A percentile compares a stretch with the other conserved stretches of the same genome.
phyloP scores from a whole-genome alignment of 1,140 invertebrate species.

The Drosophila ironensis region DNA sequence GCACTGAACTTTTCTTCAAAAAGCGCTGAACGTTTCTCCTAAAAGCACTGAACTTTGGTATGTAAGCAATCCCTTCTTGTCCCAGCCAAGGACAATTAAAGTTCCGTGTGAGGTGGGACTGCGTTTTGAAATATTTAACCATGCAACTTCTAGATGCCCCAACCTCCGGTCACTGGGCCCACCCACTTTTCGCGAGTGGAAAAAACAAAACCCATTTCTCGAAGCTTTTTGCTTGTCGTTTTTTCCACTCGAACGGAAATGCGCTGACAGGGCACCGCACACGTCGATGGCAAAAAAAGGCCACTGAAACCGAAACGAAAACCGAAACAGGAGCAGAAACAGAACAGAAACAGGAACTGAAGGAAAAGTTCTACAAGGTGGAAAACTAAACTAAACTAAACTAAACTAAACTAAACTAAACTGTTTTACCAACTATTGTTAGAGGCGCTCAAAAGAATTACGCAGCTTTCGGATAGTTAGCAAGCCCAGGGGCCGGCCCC shows the following conservation, averaged over 20 bases:
- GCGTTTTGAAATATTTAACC: too few species aligned
- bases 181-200: neutral
- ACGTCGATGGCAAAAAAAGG: constrained; percentile 40
- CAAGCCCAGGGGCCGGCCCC: too few species aligned
- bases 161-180: too few species aligned
- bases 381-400: too few species aligned
- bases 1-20: too few species aligned
- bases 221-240: constrained; percentile 44
- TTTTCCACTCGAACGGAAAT: constrained; percentile 72
- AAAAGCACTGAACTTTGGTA: too few species aligned
- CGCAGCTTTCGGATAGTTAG: constrained; percentile 61
- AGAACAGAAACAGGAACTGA: neutral
- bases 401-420: too few species aligned
- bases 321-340: neutral
- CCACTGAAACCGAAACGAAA: constrained; percentile 2
- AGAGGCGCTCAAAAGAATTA: constrained; percentile 72
- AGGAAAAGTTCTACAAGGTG: constrained; percentile 31
- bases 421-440: constrained; percentile 75
- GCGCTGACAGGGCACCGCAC: constrained; percentile 69
- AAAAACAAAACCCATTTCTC: constrained; percentile 23
- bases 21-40: too few species aligned
- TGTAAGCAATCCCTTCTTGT: too few species aligned
- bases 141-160: too few species aligned
- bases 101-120: too few species aligned
- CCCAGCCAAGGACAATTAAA: too few species aligned